phyloP scores from a whole-genome alignment of 2,113 vertebrate species.

The Castor canadensis region DNA sequence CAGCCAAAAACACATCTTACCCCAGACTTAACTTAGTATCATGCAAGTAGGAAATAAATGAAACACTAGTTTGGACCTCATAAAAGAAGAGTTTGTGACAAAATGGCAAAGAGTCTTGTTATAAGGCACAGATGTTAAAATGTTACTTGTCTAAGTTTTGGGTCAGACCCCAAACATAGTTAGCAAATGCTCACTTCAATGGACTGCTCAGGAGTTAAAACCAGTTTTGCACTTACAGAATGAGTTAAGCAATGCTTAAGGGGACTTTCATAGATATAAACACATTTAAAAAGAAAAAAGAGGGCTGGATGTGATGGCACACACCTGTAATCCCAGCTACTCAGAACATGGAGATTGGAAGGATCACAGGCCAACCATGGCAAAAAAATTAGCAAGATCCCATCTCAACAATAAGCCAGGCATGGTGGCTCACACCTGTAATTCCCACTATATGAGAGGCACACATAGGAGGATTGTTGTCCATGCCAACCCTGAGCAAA shows the following conservation, averaged over 20 bases:
- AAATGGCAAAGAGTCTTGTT: background rate
- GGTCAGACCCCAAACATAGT: background rate
- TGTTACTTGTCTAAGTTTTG: background rate
- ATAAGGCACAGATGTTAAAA: background rate
- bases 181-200: background rate
- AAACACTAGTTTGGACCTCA: background rate
- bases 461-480: no score
- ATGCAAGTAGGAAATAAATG: background rate
- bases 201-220: background rate
- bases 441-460: no score
- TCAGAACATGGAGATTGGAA: no score
- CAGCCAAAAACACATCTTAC: background rate
- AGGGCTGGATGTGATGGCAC: background rate
- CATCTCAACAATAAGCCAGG: no score
- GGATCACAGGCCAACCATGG: no score
- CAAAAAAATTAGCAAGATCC: no score
- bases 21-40: background rate
- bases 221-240: background rate
- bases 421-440: no score
- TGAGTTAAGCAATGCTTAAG: background rate
- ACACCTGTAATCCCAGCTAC: no score
- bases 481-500: no score
- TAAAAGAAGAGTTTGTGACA: background rate
- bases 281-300: background rate
- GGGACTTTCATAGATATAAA: background rate